Conservation (phyloP, 2,888 invertebrate species). For the Pyrocoelia pectoralis region DNA sequence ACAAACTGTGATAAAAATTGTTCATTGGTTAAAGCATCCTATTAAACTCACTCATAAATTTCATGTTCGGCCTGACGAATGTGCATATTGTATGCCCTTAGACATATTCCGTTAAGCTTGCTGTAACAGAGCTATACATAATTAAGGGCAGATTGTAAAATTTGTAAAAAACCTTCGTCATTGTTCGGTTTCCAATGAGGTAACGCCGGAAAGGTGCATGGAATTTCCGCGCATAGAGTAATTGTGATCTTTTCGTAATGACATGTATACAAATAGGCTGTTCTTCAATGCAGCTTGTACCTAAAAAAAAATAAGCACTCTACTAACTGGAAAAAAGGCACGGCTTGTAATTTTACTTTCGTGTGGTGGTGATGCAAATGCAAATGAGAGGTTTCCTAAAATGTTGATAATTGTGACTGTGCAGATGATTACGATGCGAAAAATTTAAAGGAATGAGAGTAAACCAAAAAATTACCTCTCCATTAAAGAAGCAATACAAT, state of each 20-base stretch:
- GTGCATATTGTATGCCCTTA: background rate
- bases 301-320: too few relatives aligned
- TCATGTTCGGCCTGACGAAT: background rate
- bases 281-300: conserved; percentile 61
- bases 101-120: background rate
- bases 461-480: conserved; percentile 75
- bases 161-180: conserved; percentile 43
- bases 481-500: conserved; percentile 84
- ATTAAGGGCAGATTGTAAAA: background rate
- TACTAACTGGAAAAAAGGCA: too few relatives aligned
- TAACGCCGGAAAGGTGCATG: conserved; percentile 42
- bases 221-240: conserved; percentile 52
- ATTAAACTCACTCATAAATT: background rate
- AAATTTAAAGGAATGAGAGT: background rate
- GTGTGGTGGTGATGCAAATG: too few relatives aligned
- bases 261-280: conserved; percentile 60
- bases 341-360: too few relatives aligned
- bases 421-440: background rate
- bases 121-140: background rate
- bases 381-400: too few relatives aligned
- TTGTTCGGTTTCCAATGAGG: conserved; percentile 41
- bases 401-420: too few relatives aligned
- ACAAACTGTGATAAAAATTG: background rate
- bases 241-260: conserved; percentile 55
- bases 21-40: background rate